A percentile compares a stretch with the other conserved stretches of the same genome.
Conservation (phyloP, 2,113 vertebrate species). For the Pterophyllum scalare region DNA sequence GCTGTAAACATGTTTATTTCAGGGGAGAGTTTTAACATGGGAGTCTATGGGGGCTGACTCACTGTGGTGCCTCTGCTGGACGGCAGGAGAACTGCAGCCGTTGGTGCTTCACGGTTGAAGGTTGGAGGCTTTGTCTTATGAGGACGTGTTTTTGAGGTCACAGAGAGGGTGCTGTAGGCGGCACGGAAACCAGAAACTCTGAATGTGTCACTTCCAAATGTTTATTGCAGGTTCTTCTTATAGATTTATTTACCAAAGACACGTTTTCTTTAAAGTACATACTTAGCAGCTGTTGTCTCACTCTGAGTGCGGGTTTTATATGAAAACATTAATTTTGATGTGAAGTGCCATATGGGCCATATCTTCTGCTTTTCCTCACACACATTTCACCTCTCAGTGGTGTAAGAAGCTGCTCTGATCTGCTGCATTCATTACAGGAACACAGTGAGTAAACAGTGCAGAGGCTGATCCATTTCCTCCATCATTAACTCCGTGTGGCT, state of each 20-base stretch:
- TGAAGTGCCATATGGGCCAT: conserved; percentile 14
- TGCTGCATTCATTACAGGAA: conserved; percentile 3
- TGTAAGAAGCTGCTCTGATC: neutral
- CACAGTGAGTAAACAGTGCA: neutral
- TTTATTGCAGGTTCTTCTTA: neutral
- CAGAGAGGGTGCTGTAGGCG: neutral
- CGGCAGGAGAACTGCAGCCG: neutral
- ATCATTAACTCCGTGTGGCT: conserved; percentile 18
- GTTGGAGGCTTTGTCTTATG: neutral
- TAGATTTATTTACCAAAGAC: neutral
- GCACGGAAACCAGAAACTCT: neutral
- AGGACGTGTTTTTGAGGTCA: neutral
- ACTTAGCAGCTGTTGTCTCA: conserved; percentile 18
- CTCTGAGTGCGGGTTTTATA: neutral
- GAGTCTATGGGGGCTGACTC: neutral
- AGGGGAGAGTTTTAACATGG: neutral
- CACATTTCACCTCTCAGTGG: neutral
- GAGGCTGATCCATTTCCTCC: conserved; percentile 26
- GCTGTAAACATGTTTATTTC: neutral
- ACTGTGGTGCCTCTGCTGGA: neutral
- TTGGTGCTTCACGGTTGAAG: neutral
- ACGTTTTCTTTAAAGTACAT: neutral
- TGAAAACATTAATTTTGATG: conserved; percentile 17
- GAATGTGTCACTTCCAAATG: neutral
- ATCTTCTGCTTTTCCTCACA: neutral